Evolutionary conservation across 2,888 invertebrate species (phyloP), one percentile per base, ranked within the genome.

Genomic region (Thyatira batis): DNA sequence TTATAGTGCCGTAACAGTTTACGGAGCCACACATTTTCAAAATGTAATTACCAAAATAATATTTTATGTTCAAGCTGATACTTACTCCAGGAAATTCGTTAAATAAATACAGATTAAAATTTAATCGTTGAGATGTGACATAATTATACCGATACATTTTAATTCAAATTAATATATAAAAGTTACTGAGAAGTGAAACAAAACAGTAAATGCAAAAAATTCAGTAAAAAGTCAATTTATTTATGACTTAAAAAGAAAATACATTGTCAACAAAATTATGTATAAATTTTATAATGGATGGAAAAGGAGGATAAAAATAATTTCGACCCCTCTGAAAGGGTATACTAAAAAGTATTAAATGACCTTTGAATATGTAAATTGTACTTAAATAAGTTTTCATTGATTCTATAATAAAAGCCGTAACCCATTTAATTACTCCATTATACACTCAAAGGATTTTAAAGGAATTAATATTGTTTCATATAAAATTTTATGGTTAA

Each of bases 21-120:
- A 13, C 33, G 5, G 13, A 33, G 13, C 5, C 13, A 33, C 13
- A 33, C 13, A 33, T 33, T 33, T 33, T 33, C 33, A 33, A 11
- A 33, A 33, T 13, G 33, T 30, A 13, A 13, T 2, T 13, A 13
- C 33, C 33, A 33, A n/a, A 33, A 33, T 33, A 13, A 33, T 33
- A 33, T 30, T 30, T 30, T 30, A 46, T 25, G 21, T 25, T n/a
- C 45, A 56, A 53, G 51, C 54, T 55, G 54, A 58, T 56, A 53
- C 54, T 53, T 54, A 52, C 44, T n/a, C n/a, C n/a, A n/a, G n/a
- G n/a, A n/a, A n/a, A n/a, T n/a, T n/a, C n/a, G n/a, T n/a, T n/a
- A n/a, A n/a, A n/a, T n/a, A n/a, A n/a, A n/a, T n/a, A n/a, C n/a
- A n/a, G n/a, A n/a, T n/a, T n/a, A n/a, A n/a, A n/a, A n/a, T n/a